A percentile compares a stretch with the other conserved stretches of the same genome.
Conservation (phyloP, 2,113 vertebrate genomes). For the Scomber japonicus region DNA sequence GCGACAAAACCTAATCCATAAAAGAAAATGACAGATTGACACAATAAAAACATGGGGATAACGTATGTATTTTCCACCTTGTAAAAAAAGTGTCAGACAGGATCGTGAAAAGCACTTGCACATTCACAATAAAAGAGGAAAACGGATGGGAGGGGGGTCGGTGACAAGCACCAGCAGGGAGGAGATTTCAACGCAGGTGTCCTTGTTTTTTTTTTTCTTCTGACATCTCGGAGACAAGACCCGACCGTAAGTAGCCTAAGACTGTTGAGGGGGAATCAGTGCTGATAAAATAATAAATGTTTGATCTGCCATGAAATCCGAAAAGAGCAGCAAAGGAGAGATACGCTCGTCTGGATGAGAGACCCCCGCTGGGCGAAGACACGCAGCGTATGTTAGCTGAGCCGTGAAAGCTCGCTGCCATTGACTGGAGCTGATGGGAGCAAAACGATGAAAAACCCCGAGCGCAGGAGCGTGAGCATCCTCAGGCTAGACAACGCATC, state of each 20-base stretch:
- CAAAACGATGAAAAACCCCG: constrained; percentile 47
- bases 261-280: constrained; percentile 46
- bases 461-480: constrained; percentile 56
- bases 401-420: constrained; percentile 77
- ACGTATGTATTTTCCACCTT: neutral
- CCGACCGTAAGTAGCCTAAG: constrained; percentile 63
- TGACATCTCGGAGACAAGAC: constrained; percentile 71
- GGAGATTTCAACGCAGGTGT: constrained; percentile 76
- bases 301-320: constrained; percentile 65
- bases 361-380: constrained; percentile 78
- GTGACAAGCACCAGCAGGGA: constrained; percentile 56
- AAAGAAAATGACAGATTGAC: neutral
- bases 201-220: constrained; percentile 37
- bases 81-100: constrained; percentile 20
- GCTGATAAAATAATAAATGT: constrained; percentile 69
- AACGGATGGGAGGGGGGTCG: constrained; percentile 24
- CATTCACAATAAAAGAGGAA: constrained; percentile 49
- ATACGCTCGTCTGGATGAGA: constrained; percentile 72
- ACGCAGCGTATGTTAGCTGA: constrained; percentile 72
- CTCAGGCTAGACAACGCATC: constrained; percentile 39
- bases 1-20: neutral
- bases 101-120: constrained; percentile 39
- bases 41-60: neutral
- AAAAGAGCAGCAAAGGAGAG: constrained; percentile 52
- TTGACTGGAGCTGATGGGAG: constrained; percentile 76